Conservation (phyloP, 2,797 vertebrate genomes). For the Liasis olivaceus region DNA sequence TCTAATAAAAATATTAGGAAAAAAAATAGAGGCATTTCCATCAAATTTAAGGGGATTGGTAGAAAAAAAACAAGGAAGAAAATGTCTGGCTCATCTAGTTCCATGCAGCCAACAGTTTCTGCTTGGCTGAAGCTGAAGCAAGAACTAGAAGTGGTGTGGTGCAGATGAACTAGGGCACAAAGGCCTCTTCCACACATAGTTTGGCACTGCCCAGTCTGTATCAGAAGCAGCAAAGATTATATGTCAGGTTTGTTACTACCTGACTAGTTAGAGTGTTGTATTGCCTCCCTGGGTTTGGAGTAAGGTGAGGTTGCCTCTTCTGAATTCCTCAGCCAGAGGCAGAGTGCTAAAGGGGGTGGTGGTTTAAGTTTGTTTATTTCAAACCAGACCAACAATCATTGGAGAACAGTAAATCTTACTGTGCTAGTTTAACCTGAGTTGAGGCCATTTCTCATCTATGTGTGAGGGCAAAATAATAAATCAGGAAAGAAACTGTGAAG, state of each 20-base stretch:
- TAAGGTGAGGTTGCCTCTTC: not conserved
- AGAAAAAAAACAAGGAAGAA: not conserved
- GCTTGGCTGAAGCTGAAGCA: not conserved
- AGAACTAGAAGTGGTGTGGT: not conserved
- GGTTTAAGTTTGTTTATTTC: not conserved
- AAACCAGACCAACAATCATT: not conserved
- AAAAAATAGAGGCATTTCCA: not conserved
- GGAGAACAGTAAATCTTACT: not conserved
- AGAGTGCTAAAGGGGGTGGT: not conserved
- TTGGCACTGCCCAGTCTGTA: not conserved
- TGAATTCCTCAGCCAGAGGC: not conserved
- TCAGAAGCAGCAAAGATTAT: too few relatives aligned
- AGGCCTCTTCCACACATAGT: not conserved
- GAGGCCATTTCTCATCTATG: not conserved
- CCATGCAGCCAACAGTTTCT: not conserved
- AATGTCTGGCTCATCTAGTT: not conserved
- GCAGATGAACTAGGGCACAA: not conserved
- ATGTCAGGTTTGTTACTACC: not conserved
- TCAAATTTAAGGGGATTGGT: not conserved
- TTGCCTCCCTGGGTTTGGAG: not conserved
- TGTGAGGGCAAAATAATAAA: not conserved
- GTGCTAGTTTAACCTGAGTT: not conserved
- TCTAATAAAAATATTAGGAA: not conserved
- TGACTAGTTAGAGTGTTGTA: not conserved
- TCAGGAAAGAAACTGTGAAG: not conserved